These are phyloP conservation scores for Xiphias gladius DNA, from an alignment of 2,113 vertebrate species.

Conservation along the genomic window DNA sequence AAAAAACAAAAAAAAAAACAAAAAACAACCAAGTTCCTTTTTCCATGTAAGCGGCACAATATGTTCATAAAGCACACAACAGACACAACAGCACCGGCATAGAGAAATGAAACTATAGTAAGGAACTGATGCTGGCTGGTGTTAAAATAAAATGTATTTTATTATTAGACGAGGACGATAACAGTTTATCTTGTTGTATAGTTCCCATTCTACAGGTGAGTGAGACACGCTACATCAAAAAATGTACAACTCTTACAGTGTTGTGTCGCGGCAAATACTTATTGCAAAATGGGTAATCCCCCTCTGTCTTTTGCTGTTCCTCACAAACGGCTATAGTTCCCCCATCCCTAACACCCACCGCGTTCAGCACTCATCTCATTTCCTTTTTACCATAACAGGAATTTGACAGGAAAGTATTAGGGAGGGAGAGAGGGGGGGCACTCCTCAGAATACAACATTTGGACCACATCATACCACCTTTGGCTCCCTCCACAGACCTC, in stretches of 20 bases:
- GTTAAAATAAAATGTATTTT: constrained; percentile 69
- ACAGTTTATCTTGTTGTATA: constrained; percentile 23
- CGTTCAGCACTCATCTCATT: constrained; percentile 34
- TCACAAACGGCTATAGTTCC: constrained; percentile 30
- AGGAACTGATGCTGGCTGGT: constrained; percentile 57
- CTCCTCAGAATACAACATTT: constrained; percentile 60
- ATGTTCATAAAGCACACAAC: not conserved
- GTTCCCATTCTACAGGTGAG: constrained; percentile 41
- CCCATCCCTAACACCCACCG: not conserved
- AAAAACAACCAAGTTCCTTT: constrained; percentile 65
- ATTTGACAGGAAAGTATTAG: constrained; percentile 4
- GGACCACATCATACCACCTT: constrained; percentile 68
- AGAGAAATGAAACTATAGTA: constrained; percentile 67
- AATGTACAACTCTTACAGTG: constrained; percentile 63
- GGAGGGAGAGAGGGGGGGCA: not conserved
- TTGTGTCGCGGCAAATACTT: constrained; percentile 34
- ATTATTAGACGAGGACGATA: constrained; percentile 59
- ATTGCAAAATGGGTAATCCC: constrained; percentile 40
- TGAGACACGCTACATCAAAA: constrained; percentile 42
- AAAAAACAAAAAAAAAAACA: not conserved
- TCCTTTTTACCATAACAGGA: constrained; percentile 45
- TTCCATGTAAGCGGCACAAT: constrained; percentile 49
- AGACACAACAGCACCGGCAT: constrained; percentile 14
- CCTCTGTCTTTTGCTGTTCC: constrained; percentile 41
- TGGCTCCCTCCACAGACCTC: constrained; percentile 44